phyloP scores from a whole-genome alignment of 2,113 vertebrate genomes.

The Rostratula benghalensis region DNA sequence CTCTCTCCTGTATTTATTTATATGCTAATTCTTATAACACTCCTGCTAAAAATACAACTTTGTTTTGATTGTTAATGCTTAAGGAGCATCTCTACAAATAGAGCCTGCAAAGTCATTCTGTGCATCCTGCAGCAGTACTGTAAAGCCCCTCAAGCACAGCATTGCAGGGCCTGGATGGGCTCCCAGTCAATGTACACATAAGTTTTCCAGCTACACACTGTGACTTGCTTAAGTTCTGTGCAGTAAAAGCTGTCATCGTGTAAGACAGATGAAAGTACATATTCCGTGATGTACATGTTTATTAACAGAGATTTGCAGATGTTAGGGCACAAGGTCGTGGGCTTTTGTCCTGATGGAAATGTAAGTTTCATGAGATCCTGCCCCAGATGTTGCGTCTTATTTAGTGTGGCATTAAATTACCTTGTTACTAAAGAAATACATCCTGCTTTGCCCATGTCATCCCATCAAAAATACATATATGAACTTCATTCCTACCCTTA shows the following conservation, averaged over 20 bases:
- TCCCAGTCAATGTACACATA: neutral
- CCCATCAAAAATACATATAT: neutral
- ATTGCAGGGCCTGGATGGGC: neutral
- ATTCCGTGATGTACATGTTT: fast-evolving
- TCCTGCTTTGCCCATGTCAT: neutral
- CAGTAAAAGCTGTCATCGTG: neutral
- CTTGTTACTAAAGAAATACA: neutral
- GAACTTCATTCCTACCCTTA: neutral
- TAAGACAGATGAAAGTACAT: neutral
- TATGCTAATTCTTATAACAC: neutral
- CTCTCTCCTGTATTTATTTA: neutral
- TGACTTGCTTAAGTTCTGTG: neutral
- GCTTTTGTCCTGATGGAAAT: neutral
- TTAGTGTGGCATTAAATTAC: neutral
- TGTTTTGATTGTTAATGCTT: neutral
- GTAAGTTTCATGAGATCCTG: neutral
- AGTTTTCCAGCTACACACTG: fast-evolving
- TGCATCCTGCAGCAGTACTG: neutral
- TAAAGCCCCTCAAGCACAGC: neutral
- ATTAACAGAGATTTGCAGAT: neutral
- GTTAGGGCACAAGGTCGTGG: neutral
- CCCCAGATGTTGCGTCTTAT: neutral
- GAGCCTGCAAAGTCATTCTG: neutral
- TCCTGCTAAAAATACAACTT: neutral
- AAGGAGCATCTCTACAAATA: neutral